phyloP scores from a whole-genome alignment of 2,888 invertebrate genomes.

The Lepidochitona cinerea region DNA sequence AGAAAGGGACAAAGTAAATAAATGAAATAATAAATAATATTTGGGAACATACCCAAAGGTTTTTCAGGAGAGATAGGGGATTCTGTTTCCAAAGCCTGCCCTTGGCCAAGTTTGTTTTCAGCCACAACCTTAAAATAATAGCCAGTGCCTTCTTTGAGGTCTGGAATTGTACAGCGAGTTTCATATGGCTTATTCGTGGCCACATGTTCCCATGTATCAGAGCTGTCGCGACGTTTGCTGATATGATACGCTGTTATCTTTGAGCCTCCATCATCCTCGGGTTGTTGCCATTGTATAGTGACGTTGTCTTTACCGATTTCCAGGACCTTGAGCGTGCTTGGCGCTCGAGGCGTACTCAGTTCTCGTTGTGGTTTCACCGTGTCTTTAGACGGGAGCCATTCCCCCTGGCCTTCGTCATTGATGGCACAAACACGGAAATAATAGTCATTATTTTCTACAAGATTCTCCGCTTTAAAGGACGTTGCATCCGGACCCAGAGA shows the following conservation, averaged over 20 bases:
- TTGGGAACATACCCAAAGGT: conserved; percentile 36
- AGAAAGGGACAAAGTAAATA: no score
- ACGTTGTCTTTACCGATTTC: conserved; percentile 57
- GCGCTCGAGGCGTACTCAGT: conserved; percentile 67
- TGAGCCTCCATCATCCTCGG: conserved; percentile 60
- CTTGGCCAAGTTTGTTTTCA: conserved; percentile 62
- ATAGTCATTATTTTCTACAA: conserved; percentile 92
- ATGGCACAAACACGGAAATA: conserved; percentile 89
- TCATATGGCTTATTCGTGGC: conserved; percentile 51
- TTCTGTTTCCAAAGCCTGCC: conserved; percentile 51
- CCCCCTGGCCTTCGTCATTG: conserved; percentile 93
- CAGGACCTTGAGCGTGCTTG: conserved; percentile 50
- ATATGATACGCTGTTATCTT: conserved; percentile 60
- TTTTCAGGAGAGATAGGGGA: conserved; percentile 39
- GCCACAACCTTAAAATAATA: conserved; percentile 69
- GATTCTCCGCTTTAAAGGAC: conserved; percentile 76
- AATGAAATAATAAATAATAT: no score
- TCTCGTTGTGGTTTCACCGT: conserved; percentile 54
- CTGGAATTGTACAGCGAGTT: conserved; percentile 48
- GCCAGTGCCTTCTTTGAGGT: conserved; percentile 56
- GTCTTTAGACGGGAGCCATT: conserved; percentile 79
- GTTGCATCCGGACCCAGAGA: conserved; percentile 71
- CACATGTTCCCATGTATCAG: conserved; percentile 53
- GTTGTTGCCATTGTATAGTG: conserved; percentile 60
- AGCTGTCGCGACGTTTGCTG: conserved; percentile 42